A percentile compares a stretch with the other conserved stretches of the same genome.
These are phyloP conservation scores for Halocynthia aurantium DNA, from an alignment of 23 tunicate species.

Conservation along the genomic window DNA sequence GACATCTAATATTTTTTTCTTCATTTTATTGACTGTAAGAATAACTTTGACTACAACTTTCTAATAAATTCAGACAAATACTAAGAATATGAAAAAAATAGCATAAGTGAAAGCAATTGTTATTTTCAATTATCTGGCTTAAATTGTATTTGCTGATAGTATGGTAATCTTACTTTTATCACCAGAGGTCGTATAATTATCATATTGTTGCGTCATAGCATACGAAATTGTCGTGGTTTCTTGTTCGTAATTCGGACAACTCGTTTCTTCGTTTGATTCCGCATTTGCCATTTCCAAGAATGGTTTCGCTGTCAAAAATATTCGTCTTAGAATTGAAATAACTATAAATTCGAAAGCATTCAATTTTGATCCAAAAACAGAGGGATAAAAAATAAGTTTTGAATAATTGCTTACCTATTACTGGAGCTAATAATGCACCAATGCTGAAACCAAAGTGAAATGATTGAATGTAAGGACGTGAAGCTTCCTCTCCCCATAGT, in stretches of 20 bases:
- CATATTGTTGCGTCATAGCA: neutral
- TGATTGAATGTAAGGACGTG: conserved; percentile 29
- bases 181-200: neutral
- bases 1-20: no score
- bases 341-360: neutral
- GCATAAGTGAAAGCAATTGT: no score
- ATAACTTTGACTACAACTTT: no score
- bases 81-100: no score
- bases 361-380: neutral
- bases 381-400: neutral
- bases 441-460: conserved; percentile 44
- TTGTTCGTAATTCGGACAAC: conserved; percentile 15
- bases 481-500: conserved; percentile 47
- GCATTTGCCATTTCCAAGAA: conserved; percentile 19
- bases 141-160: no score
- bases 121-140: no score
- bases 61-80: no score
- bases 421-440: conserved; percentile 45
- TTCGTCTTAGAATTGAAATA: neutral
- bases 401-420: conserved; percentile 11
- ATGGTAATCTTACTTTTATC: neutral
- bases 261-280: conserved; percentile 5
- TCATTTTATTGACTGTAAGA: no score
- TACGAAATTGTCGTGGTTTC: conserved; percentile 13
- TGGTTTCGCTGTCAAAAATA: conserved; percentile 27